phyloP scores from a whole-genome alignment of 2,888 invertebrate genomes.

The Pristionchus arcanus region DNA sequence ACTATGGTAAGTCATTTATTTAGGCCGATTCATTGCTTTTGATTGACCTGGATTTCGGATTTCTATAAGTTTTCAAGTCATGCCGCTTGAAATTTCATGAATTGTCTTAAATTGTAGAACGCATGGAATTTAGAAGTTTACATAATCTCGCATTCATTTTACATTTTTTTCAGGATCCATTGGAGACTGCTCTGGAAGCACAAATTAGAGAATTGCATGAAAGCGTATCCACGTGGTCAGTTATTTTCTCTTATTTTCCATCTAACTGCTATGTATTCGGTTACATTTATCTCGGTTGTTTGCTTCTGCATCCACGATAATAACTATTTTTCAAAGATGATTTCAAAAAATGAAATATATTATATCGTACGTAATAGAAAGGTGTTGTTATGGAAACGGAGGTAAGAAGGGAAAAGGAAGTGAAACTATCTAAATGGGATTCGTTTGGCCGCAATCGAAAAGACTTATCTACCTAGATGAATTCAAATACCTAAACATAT shows the following conservation, averaged over 20 bases:
- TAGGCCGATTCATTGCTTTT: no score
- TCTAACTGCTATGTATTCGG: neutral
- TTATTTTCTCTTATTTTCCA: neutral
- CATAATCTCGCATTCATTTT: neutral
- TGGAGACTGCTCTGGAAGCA: neutral
- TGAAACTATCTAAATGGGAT: neutral
- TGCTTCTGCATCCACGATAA: no score
- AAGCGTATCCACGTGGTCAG: neutral
- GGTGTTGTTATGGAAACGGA: neutral
- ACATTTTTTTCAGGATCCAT: constrained; percentile 10
- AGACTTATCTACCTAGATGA: no score
- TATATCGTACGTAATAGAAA: neutral
- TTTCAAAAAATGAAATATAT: no score
- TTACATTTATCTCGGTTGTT: neutral
- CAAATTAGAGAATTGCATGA: neutral
- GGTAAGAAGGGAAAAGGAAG: neutral
- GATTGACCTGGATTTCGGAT: no score
- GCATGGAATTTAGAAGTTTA: neutral
- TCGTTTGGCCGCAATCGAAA: no score
- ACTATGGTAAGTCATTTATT: neutral
- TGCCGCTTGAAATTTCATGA: no score
- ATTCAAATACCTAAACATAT: no score
- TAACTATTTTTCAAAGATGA: no score
- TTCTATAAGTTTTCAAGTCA: no score
- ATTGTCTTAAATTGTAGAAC: no score